Evolutionary conservation across 2,797 vertebrate species (phyloP).

Genomic region (Anguilla pacifica): DNA sequence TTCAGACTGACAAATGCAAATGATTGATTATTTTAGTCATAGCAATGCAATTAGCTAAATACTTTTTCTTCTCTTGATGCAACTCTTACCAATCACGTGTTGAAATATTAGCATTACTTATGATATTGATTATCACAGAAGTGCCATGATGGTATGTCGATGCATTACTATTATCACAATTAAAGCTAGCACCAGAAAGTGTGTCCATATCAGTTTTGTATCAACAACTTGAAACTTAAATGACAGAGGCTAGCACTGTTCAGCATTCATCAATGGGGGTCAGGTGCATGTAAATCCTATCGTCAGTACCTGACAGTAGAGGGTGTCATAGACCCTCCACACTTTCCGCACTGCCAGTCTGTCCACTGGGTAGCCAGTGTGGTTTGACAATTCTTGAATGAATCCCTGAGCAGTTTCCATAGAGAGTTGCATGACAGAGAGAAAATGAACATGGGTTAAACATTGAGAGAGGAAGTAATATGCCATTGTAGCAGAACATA

Average conservation of each 20-base stretch:
- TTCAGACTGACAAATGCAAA: background rate
- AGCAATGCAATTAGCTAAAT: background rate
- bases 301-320: slow-evolving; percentile 81
- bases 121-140: background rate
- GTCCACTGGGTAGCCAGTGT: slow-evolving; percentile 76
- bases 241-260: background rate
- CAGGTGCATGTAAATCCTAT: background rate
- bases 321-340: slow-evolving; percentile 83
- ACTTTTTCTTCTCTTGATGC: background rate
- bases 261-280: background rate
- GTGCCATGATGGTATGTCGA: background rate
- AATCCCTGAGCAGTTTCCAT: slow-evolving; percentile 69
- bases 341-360: slow-evolving; percentile 73
- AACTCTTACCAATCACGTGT: background rate
- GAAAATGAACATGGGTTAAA: background rate
- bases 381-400: slow-evolving; percentile 70
- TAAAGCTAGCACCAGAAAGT: background rate
- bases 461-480: background rate
- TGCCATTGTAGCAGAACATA: background rate
- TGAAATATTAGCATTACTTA: background rate
- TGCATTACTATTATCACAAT: background rate
- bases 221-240: background rate
- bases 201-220: background rate
- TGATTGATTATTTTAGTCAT: background rate
- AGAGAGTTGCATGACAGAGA: background rate